Percentiles rank a stretch among this genome's conserved stretches.
Evolutionary conservation across 2,797 vertebrate genomes (phyloP).

Genomic region (Ibycter americanus): DNA sequence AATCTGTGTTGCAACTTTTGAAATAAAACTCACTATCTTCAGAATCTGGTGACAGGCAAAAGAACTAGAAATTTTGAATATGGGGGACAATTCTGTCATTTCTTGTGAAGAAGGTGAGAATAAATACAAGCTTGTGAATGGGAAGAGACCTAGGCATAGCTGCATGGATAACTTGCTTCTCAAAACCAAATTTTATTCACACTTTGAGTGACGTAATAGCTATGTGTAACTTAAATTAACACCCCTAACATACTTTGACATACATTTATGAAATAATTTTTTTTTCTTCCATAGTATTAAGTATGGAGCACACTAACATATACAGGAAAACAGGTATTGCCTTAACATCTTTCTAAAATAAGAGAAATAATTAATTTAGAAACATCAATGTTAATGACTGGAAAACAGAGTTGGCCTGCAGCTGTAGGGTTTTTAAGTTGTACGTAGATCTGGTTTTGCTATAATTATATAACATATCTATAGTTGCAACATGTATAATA

Average conservation of each 20-base stretch:
- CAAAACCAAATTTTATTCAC: not conserved
- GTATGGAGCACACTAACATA: not conserved
- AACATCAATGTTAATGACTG: not conserved
- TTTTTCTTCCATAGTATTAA: not conserved
- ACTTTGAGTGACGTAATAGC: not conserved
- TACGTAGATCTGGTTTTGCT: not conserved
- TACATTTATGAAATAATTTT: not conserved
- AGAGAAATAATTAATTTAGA: not conserved
- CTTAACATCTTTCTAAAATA: not conserved
- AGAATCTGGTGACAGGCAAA: not conserved
- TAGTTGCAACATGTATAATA: not conserved
- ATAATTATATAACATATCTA: accelerated
- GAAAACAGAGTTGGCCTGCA: not conserved
- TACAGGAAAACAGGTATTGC: not conserved
- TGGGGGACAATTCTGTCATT: not conserved
- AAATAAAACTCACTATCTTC: not conserved
- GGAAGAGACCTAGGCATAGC: not conserved
- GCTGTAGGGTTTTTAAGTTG: not conserved
- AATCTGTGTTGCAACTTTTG: not conserved
- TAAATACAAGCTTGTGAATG: not conserved
- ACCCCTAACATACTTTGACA: not conserved
- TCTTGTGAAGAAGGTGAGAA: not conserved
- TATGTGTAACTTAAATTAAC: not conserved
- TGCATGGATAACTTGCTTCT: not conserved
- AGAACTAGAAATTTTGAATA: not conserved